Percentiles rank a stretch among this genome's conserved stretches.
Evolutionary conservation across 2,888 invertebrate species (phyloP).

Genomic region (Rhorus exstirpatorius): DNA sequence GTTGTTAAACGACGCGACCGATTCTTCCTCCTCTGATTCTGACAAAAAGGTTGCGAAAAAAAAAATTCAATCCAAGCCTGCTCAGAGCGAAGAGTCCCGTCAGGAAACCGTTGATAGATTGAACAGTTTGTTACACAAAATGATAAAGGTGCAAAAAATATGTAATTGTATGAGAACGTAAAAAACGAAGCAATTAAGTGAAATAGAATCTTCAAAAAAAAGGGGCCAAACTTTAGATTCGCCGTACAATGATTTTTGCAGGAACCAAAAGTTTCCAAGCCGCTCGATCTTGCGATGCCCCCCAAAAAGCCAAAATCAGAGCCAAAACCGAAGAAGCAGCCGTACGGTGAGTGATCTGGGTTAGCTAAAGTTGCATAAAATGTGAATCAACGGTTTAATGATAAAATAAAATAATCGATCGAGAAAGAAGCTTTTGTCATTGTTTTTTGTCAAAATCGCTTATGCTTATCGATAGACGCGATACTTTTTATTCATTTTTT

Average conservation of each 20-base stretch:
- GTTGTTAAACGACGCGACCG: slow-evolving; percentile 59
- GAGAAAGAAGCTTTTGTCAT: not conserved
- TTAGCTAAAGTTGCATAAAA: slow-evolving; percentile 11
- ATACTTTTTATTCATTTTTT: too few species aligned
- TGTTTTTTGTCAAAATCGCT: too few species aligned
- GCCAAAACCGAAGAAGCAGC: not conserved
- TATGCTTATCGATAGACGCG: too few species aligned
- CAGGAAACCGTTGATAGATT: slow-evolving; percentile 71
- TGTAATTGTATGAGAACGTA: too few species aligned
- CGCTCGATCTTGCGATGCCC: slow-evolving; percentile 71
- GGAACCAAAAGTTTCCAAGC: slow-evolving; percentile 40
- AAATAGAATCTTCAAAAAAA: too few species aligned
- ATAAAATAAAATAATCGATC: not conserved
- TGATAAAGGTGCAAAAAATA: slow-evolving; percentile 55
- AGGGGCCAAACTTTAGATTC: too few species aligned
- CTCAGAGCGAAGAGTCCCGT: slow-evolving; percentile 27
- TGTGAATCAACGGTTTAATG: not conserved
- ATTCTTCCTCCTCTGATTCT: slow-evolving; percentile 72
- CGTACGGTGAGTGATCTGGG: not conserved
- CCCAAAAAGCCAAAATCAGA: slow-evolving; percentile 47
- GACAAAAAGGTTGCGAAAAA: slow-evolving; percentile 63
- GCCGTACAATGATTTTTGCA: slow-evolving; percentile 30
- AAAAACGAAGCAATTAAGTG: too few species aligned
- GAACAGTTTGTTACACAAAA: slow-evolving; percentile 61
- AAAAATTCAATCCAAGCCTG: slow-evolving; percentile 9